Percentiles rank a stretch among this genome's conserved stretches.
These are phyloP conservation scores for Choreutis nemorana DNA, from an alignment of 2,888 invertebrate genomes.

Conservation along the genomic window DNA sequence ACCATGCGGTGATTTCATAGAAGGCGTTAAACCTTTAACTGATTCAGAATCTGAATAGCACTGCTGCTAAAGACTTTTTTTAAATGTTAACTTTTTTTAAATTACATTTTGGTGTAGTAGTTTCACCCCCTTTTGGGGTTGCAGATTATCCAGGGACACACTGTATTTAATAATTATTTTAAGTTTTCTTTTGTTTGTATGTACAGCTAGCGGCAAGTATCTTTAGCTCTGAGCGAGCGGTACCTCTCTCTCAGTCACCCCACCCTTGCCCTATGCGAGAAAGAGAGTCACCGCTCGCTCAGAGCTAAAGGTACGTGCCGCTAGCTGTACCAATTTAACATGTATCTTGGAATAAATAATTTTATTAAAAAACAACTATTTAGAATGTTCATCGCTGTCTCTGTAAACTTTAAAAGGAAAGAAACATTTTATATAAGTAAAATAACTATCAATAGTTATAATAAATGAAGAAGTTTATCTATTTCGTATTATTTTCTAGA, in stretches of 20 bases:
- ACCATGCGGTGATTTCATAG: conserved; percentile 3
- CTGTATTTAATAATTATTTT: conserved; percentile 1
- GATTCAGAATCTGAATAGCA: conserved; percentile 4
- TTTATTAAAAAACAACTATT: conserved; percentile 2
- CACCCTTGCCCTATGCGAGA: too few relatives aligned
- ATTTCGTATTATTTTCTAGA: too few relatives aligned
- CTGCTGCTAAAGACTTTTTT: conserved; percentile 2
- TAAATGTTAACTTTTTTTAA: not conserved
- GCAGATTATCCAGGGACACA: too few relatives aligned
- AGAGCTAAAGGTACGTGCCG: too few relatives aligned
- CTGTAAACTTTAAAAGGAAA: conserved; percentile 2
- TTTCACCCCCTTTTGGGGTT: too few relatives aligned
- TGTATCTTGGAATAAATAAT: conserved; percentile 2
- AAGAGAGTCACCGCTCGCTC: too few relatives aligned
- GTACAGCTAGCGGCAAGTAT: too few relatives aligned
- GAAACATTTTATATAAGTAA: conserved; percentile 1
- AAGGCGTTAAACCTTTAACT: conserved; percentile 4
- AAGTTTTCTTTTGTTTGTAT: conserved; percentile 1
- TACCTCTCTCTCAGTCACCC: too few relatives aligned
- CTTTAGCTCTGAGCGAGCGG: too few relatives aligned
- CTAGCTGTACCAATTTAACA: conserved; percentile 2
- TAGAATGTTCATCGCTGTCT: conserved; percentile 2
- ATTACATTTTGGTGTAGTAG: not conserved
- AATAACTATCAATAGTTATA: conserved; percentile 1
- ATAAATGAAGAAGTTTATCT: conserved; percentile 7